Percentiles rank a stretch among this genome's conserved stretches.
phyloP scores from a whole-genome alignment of 2,888 invertebrate species.

The Gordius sp. region DNA sequence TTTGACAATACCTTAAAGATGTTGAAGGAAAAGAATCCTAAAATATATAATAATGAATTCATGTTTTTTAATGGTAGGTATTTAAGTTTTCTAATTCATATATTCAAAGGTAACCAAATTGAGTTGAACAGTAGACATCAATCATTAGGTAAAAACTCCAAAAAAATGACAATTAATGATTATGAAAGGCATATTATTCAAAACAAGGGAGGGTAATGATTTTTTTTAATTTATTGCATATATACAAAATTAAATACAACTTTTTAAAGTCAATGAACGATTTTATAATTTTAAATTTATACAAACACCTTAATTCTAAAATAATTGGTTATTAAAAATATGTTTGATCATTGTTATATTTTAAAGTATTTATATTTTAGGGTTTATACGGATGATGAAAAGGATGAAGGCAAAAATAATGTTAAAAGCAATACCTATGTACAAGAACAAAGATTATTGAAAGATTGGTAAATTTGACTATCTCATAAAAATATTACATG shows the following conservation, averaged over 20 bases:
- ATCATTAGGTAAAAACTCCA: conserved; percentile 30
- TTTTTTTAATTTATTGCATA: neutral
- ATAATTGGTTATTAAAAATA: neutral
- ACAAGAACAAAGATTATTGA: conserved; percentile 42
- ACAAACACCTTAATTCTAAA: neutral
- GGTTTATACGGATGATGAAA: neutral
- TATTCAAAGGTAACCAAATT: neutral
- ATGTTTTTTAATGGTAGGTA: conserved; percentile 40
- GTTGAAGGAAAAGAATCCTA: conserved; percentile 60
- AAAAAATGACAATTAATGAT: conserved; percentile 44
- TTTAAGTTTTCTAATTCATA: neutral
- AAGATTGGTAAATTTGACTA: too few species aligned
- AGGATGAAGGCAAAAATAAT: neutral
- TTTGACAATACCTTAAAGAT: conserved; percentile 60
- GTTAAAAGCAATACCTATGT: conserved; percentile 34
- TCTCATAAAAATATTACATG: too few species aligned
- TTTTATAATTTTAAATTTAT: neutral
- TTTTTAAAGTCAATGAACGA: neutral
- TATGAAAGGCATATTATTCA: conserved; percentile 49
- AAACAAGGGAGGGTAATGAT: conserved; percentile 37
- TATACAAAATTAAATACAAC: conserved; percentile 1
- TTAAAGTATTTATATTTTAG: neutral
- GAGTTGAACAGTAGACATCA: conserved; percentile 24
- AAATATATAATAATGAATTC: conserved; percentile 51
- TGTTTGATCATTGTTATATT: too few species aligned